Evolutionary conservation across 2,797 vertebrate species (phyloP).

Genomic region (Sciurus carolinensis): DNA sequence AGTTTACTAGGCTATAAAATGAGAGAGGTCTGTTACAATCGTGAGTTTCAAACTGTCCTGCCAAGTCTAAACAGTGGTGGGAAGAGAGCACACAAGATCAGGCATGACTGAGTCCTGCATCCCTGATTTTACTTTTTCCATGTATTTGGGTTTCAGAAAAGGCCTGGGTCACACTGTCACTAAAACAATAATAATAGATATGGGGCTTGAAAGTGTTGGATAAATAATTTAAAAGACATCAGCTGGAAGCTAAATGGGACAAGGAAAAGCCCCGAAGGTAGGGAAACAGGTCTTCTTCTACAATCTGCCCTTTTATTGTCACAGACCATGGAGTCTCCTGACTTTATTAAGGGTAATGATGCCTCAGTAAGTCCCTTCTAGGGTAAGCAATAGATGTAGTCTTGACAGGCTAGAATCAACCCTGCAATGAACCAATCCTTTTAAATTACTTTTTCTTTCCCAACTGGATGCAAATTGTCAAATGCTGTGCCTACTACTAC

Average conservation of each 20-base stretch:
- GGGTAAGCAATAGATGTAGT: not conserved
- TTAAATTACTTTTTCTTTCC: not conserved
- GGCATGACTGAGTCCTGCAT: not conserved
- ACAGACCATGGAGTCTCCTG: not conserved
- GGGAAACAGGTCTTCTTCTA: not conserved
- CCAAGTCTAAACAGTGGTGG: fast-evolving
- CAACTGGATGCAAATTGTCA: not conserved
- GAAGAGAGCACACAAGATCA: not conserved
- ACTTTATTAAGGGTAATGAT: not conserved
- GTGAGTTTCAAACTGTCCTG: not conserved
- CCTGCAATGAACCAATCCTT: not conserved
- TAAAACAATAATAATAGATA: not conserved
- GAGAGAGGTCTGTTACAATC: not conserved
- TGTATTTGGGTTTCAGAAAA: not conserved
- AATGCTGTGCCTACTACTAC: not conserved
- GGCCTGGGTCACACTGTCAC: not conserved
- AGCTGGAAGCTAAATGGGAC: not conserved
- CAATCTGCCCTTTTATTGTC: not conserved
- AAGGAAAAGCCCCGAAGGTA: not conserved
- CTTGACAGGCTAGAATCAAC: not conserved
- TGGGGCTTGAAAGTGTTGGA: not conserved
- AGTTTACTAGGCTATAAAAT: not conserved
- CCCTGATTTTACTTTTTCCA: not conserved
- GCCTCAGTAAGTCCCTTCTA: not conserved
- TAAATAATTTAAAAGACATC: not conserved